phyloP scores from a whole-genome alignment of 1,140 invertebrate species.

The Bombus impatiens region DNA sequence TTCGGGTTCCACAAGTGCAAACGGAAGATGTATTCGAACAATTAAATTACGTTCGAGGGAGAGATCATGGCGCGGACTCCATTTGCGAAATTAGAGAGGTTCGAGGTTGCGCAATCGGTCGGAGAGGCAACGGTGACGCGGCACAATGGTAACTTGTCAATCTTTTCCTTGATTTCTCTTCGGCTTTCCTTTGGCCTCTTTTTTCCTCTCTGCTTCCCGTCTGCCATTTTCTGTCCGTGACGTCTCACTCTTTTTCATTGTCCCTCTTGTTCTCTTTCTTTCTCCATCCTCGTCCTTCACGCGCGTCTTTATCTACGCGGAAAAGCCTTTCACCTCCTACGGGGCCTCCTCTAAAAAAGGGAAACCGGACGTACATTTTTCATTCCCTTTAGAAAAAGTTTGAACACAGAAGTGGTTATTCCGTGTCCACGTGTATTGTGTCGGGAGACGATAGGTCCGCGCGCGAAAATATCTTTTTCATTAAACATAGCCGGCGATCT shows the following conservation, averaged over 20 bases:
- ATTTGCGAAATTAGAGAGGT: constrained; percentile 74
- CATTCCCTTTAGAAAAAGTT: constrained; percentile 65
- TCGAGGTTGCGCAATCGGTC: constrained; percentile 53
- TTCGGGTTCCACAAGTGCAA: not conserved
- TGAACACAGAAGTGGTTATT: constrained; percentile 79
- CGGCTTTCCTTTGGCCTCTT: not conserved
- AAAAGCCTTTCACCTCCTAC: not conserved
- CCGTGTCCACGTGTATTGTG: constrained; percentile 69
- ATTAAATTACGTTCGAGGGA: constrained; percentile 58
- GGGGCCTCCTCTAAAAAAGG: not conserved
- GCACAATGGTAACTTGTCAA: constrained; percentile 56
- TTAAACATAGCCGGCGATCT: not conserved
- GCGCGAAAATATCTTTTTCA: constrained; percentile 30
- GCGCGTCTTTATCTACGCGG: not conserved
- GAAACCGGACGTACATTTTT: constrained; percentile 21
- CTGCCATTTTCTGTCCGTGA: constrained; percentile 22
- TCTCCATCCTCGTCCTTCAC: not conserved
- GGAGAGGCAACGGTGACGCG: constrained; percentile 51
- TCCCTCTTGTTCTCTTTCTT: not conserved
- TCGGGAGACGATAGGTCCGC: constrained; percentile 54
- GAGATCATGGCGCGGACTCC: constrained; percentile 49
- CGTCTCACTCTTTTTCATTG: not conserved
- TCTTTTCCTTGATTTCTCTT: constrained; percentile 39
- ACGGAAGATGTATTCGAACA: constrained; percentile 28
- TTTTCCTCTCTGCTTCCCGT: not conserved